phyloP scores from a whole-genome alignment of 2,888 invertebrate species.

The Malthinus flaveolus region DNA sequence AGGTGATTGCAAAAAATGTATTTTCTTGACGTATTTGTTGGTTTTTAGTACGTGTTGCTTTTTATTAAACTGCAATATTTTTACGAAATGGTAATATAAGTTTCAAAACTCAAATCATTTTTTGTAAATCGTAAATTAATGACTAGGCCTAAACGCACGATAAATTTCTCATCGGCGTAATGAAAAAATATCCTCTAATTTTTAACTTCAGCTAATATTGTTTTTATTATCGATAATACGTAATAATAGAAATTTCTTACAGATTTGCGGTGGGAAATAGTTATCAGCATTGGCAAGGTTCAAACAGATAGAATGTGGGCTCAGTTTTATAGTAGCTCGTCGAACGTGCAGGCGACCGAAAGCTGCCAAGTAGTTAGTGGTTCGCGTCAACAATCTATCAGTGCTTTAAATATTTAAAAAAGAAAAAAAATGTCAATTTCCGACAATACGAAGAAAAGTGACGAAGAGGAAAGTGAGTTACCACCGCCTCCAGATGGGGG shows the following conservation, averaged over 20 bases:
- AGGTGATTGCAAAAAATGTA: no score
- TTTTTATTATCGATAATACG: constrained; percentile 9
- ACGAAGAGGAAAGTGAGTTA: constrained; percentile 43
- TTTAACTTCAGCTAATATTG: not conserved
- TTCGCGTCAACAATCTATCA: constrained; percentile 16
- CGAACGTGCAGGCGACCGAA: constrained; percentile 29
- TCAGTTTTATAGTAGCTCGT: constrained; percentile 33
- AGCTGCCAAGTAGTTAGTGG: constrained; percentile 18
- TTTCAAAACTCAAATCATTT: no score
- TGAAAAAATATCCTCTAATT: no score
- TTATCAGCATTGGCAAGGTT: constrained; percentile 26
- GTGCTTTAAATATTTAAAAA: constrained; percentile 17
- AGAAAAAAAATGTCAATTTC: constrained; percentile 15
- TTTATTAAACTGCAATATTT: no score
- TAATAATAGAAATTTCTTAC: constrained; percentile 4
- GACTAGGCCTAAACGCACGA: no score
- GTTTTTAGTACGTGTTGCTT: no score
- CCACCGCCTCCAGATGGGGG: constrained; percentile 84
- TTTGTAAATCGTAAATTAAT: no score
- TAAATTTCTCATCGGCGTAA: no score
- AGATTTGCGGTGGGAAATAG: constrained; percentile 23
- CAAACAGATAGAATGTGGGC: constrained; percentile 26
- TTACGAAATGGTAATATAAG: no score
- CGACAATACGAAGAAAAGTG: constrained; percentile 28
- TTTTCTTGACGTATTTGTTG: no score